A percentile compares a stretch with the other conserved stretches of the same genome.
These are phyloP conservation scores for Norana najaformis DNA, from an alignment of 2,888 invertebrate species.

Conservation along the genomic window DNA sequence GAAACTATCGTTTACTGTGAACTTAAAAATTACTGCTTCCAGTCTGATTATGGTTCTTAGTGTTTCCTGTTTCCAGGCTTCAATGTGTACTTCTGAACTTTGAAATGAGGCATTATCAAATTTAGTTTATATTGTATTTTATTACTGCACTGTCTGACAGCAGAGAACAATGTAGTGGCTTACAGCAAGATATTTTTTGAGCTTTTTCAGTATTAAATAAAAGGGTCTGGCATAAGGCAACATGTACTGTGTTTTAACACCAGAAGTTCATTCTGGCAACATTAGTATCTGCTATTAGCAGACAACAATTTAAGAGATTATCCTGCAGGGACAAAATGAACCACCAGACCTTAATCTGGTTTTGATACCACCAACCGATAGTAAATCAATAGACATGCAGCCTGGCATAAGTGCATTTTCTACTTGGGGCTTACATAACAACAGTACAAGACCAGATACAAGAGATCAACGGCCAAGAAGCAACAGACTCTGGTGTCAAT, in stretches of 20 bases:
- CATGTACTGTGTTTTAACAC: not conserved
- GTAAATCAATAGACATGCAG: not conserved
- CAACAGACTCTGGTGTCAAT: not conserved
- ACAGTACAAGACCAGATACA: not conserved
- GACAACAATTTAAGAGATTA: not conserved
- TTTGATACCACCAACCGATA: not conserved
- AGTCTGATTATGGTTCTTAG: no score
- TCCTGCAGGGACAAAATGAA: not conserved
- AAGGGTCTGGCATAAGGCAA: not conserved
- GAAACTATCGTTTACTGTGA: no score
- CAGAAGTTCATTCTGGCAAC: not conserved
- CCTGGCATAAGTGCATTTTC: not conserved
- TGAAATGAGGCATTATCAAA: no score
- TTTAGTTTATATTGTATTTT: no score
- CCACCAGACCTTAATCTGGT: not conserved
- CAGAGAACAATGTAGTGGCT: not conserved
- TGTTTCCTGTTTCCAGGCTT: no score
- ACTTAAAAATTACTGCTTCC: no score
- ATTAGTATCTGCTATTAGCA: not conserved
- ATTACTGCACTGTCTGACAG: no score
- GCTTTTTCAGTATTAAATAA: not conserved
- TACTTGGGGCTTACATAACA: not conserved
- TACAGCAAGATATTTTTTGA: not conserved
- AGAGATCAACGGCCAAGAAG: not conserved
- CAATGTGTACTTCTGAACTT: no score